Percentiles rank a stretch among this genome's conserved stretches.
These are phyloP conservation scores for Mnemiopsis leidyi DNA, from an alignment of 37 sponge, comb jelly and placozoan genomes.

Conservation along the genomic window DNA sequence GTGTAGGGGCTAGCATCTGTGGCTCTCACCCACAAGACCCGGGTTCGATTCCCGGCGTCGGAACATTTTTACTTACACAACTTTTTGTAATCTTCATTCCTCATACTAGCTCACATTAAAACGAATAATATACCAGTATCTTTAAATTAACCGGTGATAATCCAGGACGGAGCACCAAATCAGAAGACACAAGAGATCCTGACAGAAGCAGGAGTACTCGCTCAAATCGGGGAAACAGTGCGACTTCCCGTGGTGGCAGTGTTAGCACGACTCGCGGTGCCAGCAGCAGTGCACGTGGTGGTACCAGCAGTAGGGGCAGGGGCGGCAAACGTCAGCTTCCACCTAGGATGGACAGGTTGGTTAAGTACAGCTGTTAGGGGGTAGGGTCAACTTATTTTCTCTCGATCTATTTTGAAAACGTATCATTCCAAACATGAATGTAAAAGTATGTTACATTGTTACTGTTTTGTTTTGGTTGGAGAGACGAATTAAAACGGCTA, in stretches of 20 bases:
- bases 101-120: too few species aligned
- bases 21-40: not conserved
- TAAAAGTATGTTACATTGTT: too few species aligned
- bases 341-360: slow-evolving; percentile 63
- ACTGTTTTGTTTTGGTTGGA: too few species aligned
- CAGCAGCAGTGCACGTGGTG: not conserved
- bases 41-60: not conserved
- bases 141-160: too few species aligned
- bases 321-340: slow-evolving; percentile 61
- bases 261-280: not conserved
- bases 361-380: too few species aligned
- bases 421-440: too few species aligned
- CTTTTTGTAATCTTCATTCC: too few species aligned
- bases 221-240: not conserved
- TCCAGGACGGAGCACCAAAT: slow-evolving; percentile 45
- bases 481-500: too few species aligned
- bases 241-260: slow-evolving; percentile 19
- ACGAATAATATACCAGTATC: too few species aligned
- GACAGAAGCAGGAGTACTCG: slow-evolving; percentile 29
- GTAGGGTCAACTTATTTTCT: too few species aligned
- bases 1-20: not conserved
- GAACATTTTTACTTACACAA: not conserved
- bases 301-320: slow-evolving; percentile 13
- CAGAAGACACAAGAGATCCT: slow-evolving; percentile 29
- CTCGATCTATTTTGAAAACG: too few species aligned